Conservation (phyloP, 2,797 vertebrate genomes). For the Labroides dimidiatus region DNA sequence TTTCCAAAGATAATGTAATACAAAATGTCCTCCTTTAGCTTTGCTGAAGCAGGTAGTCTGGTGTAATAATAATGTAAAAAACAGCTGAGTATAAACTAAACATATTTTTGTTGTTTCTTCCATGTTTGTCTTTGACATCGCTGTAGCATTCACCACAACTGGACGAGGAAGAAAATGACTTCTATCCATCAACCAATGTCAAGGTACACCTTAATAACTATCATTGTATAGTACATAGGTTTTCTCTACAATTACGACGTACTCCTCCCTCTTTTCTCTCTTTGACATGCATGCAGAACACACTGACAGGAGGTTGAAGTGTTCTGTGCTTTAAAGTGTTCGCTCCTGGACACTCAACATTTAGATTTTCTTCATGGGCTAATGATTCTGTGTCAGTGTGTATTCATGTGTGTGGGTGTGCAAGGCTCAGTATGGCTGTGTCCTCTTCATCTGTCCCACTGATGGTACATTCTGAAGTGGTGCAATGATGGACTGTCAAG, state of each 20-base stretch:
- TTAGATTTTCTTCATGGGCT: constrained; percentile 45
- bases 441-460: constrained; percentile 50
- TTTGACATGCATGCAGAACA: constrained; percentile 6
- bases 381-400: constrained; percentile 25
- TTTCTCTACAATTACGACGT: constrained; percentile 32
- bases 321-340: constrained; percentile 25
- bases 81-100: too few species aligned
- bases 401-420: not conserved
- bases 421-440: constrained; percentile 15
- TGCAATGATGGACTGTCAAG: constrained; percentile 63
- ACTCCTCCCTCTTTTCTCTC: constrained; percentile 12
- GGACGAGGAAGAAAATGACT: constrained; percentile 21
- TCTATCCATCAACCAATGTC: constrained; percentile 40
- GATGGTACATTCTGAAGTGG: constrained; percentile 61
- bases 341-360: constrained; percentile 43
- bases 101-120: too few species aligned
- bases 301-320: constrained; percentile 25
- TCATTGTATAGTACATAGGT: constrained; percentile 5
- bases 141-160: not conserved
- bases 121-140: constrained; percentile 2
- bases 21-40: too few species aligned
- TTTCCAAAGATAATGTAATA: too few species aligned
- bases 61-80: too few species aligned
- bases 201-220: constrained; percentile 44
- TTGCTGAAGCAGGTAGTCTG: too few species aligned